Evolutionary conservation across 1,140 invertebrate species (phyloP).

Genomic region (Diploscapter pachys): DNA sequence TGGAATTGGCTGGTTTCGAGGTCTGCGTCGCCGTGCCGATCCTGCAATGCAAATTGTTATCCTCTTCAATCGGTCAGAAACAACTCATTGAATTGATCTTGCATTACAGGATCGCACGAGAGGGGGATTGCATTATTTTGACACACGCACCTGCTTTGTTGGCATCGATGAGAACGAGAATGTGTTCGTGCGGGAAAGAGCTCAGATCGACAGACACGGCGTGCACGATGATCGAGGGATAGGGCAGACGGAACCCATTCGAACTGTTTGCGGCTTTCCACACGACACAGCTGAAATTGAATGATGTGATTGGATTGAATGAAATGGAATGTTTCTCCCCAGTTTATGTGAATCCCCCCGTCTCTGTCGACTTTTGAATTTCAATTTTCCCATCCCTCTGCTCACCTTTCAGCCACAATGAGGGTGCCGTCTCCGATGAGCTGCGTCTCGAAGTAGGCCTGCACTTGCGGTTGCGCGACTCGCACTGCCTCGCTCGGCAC

Average conservation of each 20-base stretch:
- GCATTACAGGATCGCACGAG: no score
- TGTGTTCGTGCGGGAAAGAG: slow-evolving; percentile 68
- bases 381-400: background rate
- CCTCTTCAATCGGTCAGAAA: no score
- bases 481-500: slow-evolving; percentile 37
- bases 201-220: slow-evolving; percentile 71
- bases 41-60: no score
- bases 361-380: no score
- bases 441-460: slow-evolving; percentile 42
- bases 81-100: no score
- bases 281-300: slow-evolving; percentile 32
- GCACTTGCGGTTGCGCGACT: slow-evolving; percentile 33
- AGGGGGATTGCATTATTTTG: no score
- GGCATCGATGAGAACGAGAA: slow-evolving; percentile 72
- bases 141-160: slow-evolving; percentile 62
- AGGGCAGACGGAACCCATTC: slow-evolving; percentile 72
- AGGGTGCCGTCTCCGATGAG: slow-evolving; percentile 67
- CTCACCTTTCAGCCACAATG: slow-evolving; percentile 68
- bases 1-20: background rate
- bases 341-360: slow-evolving; percentile 10
- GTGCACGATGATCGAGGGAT: slow-evolving; percentile 72
- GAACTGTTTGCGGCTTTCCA: slow-evolving; percentile 41
- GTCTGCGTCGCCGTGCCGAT: no score
- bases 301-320: slow-evolving; percentile 26
- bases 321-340: background rate